A percentile compares a stretch with the other conserved stretches of the same genome.
phyloP scores from a whole-genome alignment of 2,797 vertebrate genomes.

The Anabacerthia variegaticeps region DNA sequence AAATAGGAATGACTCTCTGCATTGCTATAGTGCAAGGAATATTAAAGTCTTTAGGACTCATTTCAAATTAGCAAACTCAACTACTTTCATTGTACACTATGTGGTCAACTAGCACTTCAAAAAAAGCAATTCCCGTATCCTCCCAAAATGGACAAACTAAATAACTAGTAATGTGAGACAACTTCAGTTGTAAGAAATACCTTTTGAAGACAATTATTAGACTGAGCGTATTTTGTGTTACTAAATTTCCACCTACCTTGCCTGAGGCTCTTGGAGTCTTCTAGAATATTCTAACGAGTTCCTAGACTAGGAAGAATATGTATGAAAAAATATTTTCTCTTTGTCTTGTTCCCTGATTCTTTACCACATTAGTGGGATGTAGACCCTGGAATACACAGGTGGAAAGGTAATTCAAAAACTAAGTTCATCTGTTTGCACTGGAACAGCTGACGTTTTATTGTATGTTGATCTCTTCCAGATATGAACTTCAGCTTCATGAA shows the following conservation, averaged over 20 bases:
- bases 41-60: constrained; percentile 75
- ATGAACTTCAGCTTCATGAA: background rate
- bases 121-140: background rate
- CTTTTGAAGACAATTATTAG: background rate
- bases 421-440: background rate
- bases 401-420: background rate
- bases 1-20: constrained; percentile 77
- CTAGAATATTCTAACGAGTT: background rate
- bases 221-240: background rate
- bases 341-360: background rate
- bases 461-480: background rate
- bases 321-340: background rate
- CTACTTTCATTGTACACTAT: constrained; percentile 59
- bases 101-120: constrained; percentile 61
- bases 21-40: constrained; percentile 72
- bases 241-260: background rate
- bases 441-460: background rate
- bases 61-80: constrained; percentile 74
- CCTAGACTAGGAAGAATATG: background rate
- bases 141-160: background rate
- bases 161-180: background rate
- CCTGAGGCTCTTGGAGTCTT: background rate
- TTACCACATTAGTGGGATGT: background rate
- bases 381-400: background rate
- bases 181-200: background rate